Evolutionary conservation across 1,140 invertebrate genomes (phyloP).

Genomic region (Pantala flavescens): DNA sequence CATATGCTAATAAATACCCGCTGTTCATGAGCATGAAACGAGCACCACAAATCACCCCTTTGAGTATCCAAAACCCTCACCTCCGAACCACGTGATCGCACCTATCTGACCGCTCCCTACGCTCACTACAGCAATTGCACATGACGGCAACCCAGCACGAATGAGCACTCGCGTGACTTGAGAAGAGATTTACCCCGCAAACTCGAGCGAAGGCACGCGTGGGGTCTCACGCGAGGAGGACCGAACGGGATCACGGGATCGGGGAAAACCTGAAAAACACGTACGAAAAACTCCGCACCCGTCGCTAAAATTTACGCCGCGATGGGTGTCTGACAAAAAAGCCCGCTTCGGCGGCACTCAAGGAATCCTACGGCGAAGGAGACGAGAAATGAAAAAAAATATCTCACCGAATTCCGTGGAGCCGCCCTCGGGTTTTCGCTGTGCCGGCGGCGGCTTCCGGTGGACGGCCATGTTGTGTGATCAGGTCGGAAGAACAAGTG

Average conservation of each 20-base stretch:
- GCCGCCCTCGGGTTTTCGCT: neutral
- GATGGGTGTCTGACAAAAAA: neutral
- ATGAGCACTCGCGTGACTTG: no score
- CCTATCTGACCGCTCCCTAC: no score
- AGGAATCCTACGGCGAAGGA: neutral
- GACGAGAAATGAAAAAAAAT: neutral
- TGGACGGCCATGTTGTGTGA: slow-evolving; percentile 7
- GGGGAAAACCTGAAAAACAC: neutral
- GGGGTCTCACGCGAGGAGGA: neutral
- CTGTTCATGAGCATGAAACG: no score
- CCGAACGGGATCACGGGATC: neutral
- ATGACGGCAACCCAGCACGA: no score
- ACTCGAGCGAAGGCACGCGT: neutral
- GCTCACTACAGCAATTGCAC: no score
- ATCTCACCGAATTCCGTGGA: neutral
- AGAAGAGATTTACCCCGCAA: no score
- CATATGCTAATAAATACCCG: no score
- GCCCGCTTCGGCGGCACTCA: neutral
- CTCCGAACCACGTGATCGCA: no score
- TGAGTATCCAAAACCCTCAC: no score
- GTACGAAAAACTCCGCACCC: neutral
- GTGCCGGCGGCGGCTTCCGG: neutral
- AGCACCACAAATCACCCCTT: no score
- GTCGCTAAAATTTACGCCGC: neutral
- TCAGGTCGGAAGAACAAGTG: neutral